A percentile compares a stretch with the other conserved stretches of the same genome.
phyloP scores from a whole-genome alignment of 2,113 vertebrate species.

The Gracilinanus agilis region DNA sequence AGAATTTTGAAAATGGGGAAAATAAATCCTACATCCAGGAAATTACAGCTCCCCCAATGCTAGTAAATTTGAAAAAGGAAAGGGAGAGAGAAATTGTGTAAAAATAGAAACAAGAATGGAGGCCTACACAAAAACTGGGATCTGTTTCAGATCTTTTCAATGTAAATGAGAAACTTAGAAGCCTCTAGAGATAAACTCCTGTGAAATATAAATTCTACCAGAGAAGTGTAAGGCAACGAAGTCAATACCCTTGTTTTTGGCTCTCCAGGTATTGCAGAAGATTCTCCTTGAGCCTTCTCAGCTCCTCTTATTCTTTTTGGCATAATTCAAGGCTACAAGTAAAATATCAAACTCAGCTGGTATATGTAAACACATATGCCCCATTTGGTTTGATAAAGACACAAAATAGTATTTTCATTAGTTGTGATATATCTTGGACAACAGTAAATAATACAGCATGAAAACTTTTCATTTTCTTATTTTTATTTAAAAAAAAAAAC shows the following conservation, averaged over 20 bases:
- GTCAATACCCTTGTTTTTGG: not conserved
- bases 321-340: not conserved
- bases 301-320: not conserved
- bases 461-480: not conserved
- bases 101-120: not conserved
- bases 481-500: too few relatives aligned
- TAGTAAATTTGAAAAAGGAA: conserved; percentile 11
- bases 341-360: not conserved
- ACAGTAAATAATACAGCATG: not conserved
- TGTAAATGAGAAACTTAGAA: not conserved
- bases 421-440: not conserved
- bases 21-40: conserved; percentile 31
- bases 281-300: not conserved
- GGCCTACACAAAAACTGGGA: conserved; percentile 18
- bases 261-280: not conserved
- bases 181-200: not conserved
- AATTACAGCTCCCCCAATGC: not conserved
- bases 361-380: not conserved
- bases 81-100: not conserved
- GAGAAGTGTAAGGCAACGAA: not conserved
- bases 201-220: not conserved
- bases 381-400: not conserved
- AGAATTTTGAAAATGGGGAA: conserved; percentile 41
- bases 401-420: not conserved
- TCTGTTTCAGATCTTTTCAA: not conserved